Base-by-base conservation (phyloP, 2,888 invertebrate species). In the Merodon equestris region DNA sequence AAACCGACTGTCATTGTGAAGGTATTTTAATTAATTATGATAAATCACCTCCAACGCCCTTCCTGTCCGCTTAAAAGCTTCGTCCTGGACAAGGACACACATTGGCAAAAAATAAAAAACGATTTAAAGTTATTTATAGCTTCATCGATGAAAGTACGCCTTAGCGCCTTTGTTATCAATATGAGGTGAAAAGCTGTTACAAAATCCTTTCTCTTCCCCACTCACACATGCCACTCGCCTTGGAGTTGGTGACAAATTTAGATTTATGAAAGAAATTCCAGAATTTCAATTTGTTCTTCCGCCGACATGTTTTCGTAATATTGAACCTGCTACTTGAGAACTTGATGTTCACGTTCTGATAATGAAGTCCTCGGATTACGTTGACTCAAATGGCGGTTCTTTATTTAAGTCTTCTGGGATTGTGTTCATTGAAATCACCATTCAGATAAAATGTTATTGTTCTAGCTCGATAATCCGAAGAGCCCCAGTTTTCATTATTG, bases 241-340 rank as follows among this genome's bases (percentile, higher is more conserved):
- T 2, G 9, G n/a, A 60, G 38, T 48, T 51, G 68, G 61, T 68
- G 79, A 79, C 79, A 79, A 79, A 79, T 79, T 79, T 74, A 74
- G 79, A 79, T 74, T 74, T 79, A 79, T 74, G 64, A 56, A 45
- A 51, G 57, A 63, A 48, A 58, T 56, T 74, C 79, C 53, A 27
- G 27, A 68, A 79, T 73, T 73, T 73, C 74, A 79, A 74, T 79
- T 73, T 68, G 50, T 68, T 64, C 61, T 64, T 79, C 53, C 34
- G 40, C 63, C 47, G 57, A 63, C 72, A 64, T 76, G 71, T 66
- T 60, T 45, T 38, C 50, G 53, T 73, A 73, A 73, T 67, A 73
- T 73, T 73, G 45, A 36, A 38, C 56, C 36, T 67, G 50, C 45
- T n/a, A 14, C 3, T 36, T 27, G 27, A 60, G 45, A 56, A n/a